Conservation (phyloP, 2,888 invertebrate genomes). For the Caenorhabditis sinica region DNA sequence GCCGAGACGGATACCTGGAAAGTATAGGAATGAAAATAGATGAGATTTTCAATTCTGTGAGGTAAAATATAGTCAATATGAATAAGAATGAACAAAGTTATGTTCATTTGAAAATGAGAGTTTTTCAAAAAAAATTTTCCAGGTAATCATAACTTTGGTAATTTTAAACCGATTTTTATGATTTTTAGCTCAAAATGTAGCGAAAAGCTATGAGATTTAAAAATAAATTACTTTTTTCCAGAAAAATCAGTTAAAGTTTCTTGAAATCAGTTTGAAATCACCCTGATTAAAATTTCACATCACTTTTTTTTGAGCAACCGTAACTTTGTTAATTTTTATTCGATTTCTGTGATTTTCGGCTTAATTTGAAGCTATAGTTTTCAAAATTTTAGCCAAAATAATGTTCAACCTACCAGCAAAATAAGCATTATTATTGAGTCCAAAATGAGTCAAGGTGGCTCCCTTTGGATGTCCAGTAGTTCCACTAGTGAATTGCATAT, state of each 20-base stretch:
- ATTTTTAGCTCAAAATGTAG: not conserved
- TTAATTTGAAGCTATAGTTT: not conserved
- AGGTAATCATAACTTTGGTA: not conserved
- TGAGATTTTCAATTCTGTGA: not conserved
- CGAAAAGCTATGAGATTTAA: not conserved
- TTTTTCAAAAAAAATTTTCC: not conserved
- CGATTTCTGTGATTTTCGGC: not conserved
- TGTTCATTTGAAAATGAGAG: not conserved
- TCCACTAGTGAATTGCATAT: conserved; percentile 87
- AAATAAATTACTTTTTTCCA: not conserved
- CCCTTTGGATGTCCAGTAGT: conserved; percentile 91
- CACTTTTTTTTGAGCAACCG: not conserved
- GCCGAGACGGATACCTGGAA: conserved; percentile 85
- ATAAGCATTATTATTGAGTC: conserved; percentile 89
- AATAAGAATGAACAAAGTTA: not conserved
- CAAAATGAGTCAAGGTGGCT: conserved; percentile 87
- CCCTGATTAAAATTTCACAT: no score
- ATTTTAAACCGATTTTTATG: not conserved
- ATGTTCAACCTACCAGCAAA: conserved; percentile 84
- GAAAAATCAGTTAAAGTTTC: no score
- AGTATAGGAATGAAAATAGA: no score
- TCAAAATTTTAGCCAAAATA: not conserved
- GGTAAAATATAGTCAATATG: not conserved
- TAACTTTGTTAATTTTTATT: not conserved
- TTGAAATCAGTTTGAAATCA: no score